Base-by-base conservation (phyloP, 2,113 vertebrate genomes). In the Sprattus sprattus region DNA sequence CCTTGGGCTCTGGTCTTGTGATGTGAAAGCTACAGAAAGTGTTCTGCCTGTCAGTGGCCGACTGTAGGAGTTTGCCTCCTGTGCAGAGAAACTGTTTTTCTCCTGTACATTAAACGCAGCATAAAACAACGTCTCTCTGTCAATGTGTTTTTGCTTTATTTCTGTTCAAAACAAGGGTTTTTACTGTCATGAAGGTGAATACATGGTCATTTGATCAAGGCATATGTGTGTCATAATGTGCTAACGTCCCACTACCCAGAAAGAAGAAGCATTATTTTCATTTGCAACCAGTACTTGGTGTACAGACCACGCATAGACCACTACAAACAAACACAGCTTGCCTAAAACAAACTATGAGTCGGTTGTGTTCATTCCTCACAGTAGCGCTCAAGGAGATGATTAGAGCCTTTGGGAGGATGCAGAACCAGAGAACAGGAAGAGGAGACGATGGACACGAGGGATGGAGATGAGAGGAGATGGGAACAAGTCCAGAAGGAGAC, bases 91-190 rank as follows among this genome's bases (percentile, higher is more conserved):
- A 50, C 71, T 84, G 89, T 89, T 83, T 83, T 80, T 85, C 86
- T 87, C 89, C 89, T 90, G 89, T 91, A 91, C 89, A 88, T 91
- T 89, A 91, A 89, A 88, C 85, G 88, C 86, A 90, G 85, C 91
- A 86, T 86, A 81, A 88, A 67, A 83, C 84, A 86, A 64, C 13
- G 64, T 71, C 45, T 46, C 32, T 81, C 7, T 82, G 45, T 60
- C 54, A 39, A 18, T 45, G 78, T 81, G 45, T 50, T 25, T 25
- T 52, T 28, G 18, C 47, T 81, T 28, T 20, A 45, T 85, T 18
- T 54, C 39, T 25, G 20, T 11, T 80, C 47, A 18, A 25, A 32
- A 20, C 7, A 52, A 28, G 8, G 13, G 60, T 78, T 82, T 71
- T 67, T 60, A 13, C 32, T 15, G 71, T 78, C 11, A 10, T 28